Percentiles rank a stretch among this genome's conserved stretches.
These are phyloP conservation scores for Cynoglossus semilaevis DNA, from an alignment of 2,113 vertebrate genomes.

Conservation along the genomic window DNA sequence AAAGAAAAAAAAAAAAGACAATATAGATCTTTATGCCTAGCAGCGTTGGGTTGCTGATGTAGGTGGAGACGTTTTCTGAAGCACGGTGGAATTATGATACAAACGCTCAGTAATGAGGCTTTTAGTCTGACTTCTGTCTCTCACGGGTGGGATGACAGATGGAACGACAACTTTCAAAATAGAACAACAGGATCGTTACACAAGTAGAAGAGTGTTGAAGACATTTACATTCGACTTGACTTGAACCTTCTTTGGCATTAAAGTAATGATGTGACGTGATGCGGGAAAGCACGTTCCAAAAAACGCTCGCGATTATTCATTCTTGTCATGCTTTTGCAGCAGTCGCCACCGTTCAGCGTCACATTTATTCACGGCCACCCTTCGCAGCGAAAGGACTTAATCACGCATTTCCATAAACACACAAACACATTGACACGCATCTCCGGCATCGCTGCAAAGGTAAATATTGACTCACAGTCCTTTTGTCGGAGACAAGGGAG, in stretches of 20 bases:
- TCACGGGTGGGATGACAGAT: conserved; percentile 39
- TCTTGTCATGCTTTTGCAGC: conserved; percentile 28
- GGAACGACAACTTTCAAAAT: conserved; percentile 30
- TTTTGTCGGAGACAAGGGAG: conserved; percentile 49
- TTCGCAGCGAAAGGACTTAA: conserved; percentile 39
- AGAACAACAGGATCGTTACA: conserved; percentile 8
- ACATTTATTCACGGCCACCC: conserved; percentile 48
- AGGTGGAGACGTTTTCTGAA: conserved; percentile 19
- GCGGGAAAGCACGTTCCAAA: conserved; percentile 21
- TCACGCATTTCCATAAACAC: conserved; percentile 62
- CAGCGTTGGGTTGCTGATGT: neutral
- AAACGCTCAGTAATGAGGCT: conserved; percentile 5
- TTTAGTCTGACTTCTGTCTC: conserved; percentile 3
- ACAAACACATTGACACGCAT: conserved; percentile 60
- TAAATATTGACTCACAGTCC: conserved; percentile 64
- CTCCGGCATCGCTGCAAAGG: conserved; percentile 39
- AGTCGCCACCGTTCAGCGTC: conserved; percentile 18
- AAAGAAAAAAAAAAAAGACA: too few species aligned
- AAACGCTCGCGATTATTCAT: conserved; percentile 41
- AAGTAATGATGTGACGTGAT: conserved; percentile 1
- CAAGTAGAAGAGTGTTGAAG: neutral
- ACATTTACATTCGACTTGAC: neutral
- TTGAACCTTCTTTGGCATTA: conserved; percentile 14
- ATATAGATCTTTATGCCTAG: too few species aligned
- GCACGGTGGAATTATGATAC: neutral